phyloP scores from a whole-genome alignment of 2,888 invertebrate species.

The Ormyrus thymus region DNA sequence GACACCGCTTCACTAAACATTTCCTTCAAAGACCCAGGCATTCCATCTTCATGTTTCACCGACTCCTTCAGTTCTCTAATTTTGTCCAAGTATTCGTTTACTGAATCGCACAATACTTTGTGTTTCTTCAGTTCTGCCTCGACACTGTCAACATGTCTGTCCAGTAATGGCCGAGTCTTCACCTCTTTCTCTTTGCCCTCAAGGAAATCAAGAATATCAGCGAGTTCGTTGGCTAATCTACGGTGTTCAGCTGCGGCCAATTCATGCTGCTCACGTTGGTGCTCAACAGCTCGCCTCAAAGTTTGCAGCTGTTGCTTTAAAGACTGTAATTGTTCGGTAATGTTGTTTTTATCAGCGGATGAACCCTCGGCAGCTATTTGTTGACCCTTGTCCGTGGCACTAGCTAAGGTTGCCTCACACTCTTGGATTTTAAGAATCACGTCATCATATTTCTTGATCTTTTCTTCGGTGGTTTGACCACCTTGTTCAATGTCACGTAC shows the following conservation, averaged over 20 bases:
- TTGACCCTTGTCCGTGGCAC: constrained; percentile 93
- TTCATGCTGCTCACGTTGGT: constrained; percentile 91
- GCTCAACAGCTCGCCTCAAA: constrained; percentile 88
- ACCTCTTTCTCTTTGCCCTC: constrained; percentile 88
- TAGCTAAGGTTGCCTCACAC: constrained; percentile 90
- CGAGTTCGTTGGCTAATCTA: constrained; percentile 88
- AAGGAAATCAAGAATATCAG: constrained; percentile 88
- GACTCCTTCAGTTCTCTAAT: constrained; percentile 83
- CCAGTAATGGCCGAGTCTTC: constrained; percentile 88
- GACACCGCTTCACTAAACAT: constrained; percentile 91
- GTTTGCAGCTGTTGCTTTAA: constrained; percentile 89
- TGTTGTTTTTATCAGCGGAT: constrained; percentile 89
- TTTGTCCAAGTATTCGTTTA: constrained; percentile 83
- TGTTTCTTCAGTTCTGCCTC: constrained; percentile 89
- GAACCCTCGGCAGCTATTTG: constrained; percentile 94
- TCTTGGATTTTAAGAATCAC: constrained; percentile 91
- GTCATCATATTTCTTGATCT: constrained; percentile 91
- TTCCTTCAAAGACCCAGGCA: constrained; percentile 88
- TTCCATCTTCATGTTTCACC: constrained; percentile 84
- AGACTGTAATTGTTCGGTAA: constrained; percentile 91
- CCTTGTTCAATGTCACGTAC: constrained; percentile 90
- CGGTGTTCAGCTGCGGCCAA: constrained; percentile 91
- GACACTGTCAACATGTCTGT: constrained; percentile 86
- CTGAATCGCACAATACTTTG: constrained; percentile 81
- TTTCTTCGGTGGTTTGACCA: constrained; percentile 88